Evolutionary conservation across 2,113 vertebrate species (phyloP).

Genomic region (Cebidichthys violaceus): DNA sequence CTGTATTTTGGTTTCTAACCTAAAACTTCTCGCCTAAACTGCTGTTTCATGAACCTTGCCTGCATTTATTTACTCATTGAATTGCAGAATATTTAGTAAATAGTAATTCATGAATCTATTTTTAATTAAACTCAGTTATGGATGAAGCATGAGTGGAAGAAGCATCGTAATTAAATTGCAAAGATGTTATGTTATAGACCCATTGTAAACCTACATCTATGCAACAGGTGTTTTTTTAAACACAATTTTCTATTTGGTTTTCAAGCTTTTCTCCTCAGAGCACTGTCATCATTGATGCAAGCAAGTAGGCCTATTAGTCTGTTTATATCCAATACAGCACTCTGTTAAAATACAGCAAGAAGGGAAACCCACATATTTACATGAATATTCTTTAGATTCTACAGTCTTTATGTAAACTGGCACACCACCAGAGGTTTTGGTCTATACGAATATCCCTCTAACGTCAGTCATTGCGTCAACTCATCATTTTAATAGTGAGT

Average conservation of each 20-base stretch:
- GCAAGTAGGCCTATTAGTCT: neutral
- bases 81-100: neutral
- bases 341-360: neutral
- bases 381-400: neutral
- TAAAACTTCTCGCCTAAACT: neutral
- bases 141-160: neutral
- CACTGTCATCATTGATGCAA: neutral
- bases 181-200: neutral
- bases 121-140: neutral
- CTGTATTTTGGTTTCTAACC: neutral
- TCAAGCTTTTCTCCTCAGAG: neutral
- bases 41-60: neutral
- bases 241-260: neutral
- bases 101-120: neutral
- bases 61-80: neutral
- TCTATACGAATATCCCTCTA: neutral
- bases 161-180: neutral
- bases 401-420: neutral
- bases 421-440: neutral
- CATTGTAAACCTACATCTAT: neutral
- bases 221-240: too few species aligned
- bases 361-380: neutral
- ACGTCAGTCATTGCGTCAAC: neutral
- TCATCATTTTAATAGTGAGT: neutral
- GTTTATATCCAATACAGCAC: neutral